Evolutionary conservation across 2,797 vertebrate species (phyloP).

Genomic region (Scomberomorus guttatus): DNA sequence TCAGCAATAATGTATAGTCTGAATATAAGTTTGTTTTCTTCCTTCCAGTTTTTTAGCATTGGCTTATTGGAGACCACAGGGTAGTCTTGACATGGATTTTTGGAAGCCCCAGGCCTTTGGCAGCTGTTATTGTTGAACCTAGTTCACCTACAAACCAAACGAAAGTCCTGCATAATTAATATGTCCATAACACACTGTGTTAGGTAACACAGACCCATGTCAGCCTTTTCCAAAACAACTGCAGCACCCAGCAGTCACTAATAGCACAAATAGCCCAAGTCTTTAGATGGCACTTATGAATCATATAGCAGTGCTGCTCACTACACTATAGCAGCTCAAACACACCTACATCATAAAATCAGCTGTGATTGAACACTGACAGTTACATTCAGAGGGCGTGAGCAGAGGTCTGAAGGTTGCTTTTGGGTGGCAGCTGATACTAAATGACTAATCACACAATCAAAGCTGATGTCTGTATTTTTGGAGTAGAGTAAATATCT

Average conservation of each 20-base stretch:
- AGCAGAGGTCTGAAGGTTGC: constrained; percentile 15
- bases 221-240: not conserved
- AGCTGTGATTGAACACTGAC: not conserved
- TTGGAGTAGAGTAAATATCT: not conserved
- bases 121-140: constrained; percentile 7
- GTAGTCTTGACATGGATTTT: not conserved
- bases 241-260: not conserved
- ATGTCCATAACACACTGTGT: not conserved
- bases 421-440: constrained; percentile 5
- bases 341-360: not conserved
- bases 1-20: not conserved
- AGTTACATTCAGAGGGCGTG: not conserved
- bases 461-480: not conserved
- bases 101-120: not conserved
- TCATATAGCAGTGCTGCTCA: not conserved
- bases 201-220: not conserved
- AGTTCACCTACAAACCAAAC: not conserved
- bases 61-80: not conserved
- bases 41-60: not conserved
- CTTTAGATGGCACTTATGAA: not conserved
- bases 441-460: constrained; percentile 27
- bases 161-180: not conserved
- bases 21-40: constrained; percentile 5
- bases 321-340: not conserved
- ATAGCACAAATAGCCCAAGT: not conserved